phyloP scores from a whole-genome alignment of 2,113 vertebrate species.

The Podarcis muralis region DNA sequence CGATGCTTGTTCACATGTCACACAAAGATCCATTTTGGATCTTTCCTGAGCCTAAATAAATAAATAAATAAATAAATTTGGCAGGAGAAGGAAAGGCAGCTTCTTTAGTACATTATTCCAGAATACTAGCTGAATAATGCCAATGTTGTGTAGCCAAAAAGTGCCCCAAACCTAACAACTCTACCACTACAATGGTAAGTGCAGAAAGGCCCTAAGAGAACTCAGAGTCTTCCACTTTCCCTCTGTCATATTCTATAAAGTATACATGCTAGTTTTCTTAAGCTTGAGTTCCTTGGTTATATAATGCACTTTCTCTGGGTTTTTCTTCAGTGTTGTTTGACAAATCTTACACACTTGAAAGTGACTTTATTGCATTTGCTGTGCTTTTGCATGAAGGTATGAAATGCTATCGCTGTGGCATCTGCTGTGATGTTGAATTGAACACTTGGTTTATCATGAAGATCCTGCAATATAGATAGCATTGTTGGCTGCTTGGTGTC shows the following conservation, averaged over 20 bases:
- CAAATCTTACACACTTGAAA: not conserved
- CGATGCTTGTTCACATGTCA: too few relatives aligned
- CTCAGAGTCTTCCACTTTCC: not conserved
- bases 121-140: too few relatives aligned
- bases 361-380: not conserved
- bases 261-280: not conserved
- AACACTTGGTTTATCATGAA: fast-evolving
- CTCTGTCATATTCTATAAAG: not conserved
- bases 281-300: not conserved
- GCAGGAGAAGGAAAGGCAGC: too few relatives aligned
- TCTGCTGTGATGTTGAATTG: not conserved
- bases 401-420: not conserved
- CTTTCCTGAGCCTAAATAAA: too few relatives aligned
- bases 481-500: not conserved
- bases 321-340: not conserved
- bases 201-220: not conserved
- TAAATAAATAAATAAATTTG: too few relatives aligned
- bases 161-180: too few relatives aligned
- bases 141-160: too few relatives aligned
- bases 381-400: constrained; percentile 53
- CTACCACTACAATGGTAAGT: too few relatives aligned
- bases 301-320: not conserved
- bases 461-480: fast-evolving
- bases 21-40: too few relatives aligned
- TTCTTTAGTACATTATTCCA: too few relatives aligned